A percentile compares a stretch with the other conserved stretches of the same genome.
phyloP scores from a whole-genome alignment of 2,113 vertebrate genomes.

The Gasterosteus aculeatus region DNA sequence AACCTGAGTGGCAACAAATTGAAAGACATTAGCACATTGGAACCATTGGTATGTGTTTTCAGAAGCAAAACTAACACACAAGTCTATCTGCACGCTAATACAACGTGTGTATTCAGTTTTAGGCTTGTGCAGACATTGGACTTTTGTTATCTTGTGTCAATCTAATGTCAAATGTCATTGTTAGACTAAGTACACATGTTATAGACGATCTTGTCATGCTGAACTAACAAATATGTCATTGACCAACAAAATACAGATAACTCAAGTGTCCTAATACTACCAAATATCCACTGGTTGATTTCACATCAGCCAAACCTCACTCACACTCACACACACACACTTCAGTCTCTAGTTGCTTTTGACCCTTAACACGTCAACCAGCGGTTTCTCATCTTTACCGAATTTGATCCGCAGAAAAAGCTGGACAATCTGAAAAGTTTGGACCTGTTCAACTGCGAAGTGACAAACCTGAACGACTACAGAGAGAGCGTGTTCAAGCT shows the following conservation, averaged over 20 bases:
- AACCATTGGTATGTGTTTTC: conserved; percentile 87
- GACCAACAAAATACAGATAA: background rate
- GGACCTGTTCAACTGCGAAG: conserved; percentile 95
- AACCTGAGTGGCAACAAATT: conserved; percentile 94
- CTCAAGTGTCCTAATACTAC: no score
- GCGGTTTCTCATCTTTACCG: background rate
- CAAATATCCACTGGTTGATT: background rate
- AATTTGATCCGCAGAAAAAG: conserved; percentile 85
- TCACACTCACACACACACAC: background rate
- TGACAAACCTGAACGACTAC: conserved; percentile 92
- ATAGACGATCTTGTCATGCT: background rate
- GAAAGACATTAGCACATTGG: conserved; percentile 94
- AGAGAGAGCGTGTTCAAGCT: conserved; percentile 92
- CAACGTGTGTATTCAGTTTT: background rate
- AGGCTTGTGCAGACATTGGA: background rate
- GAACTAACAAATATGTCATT: background rate
- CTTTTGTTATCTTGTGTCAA: background rate
- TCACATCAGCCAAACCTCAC: background rate
- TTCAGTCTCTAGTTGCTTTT: background rate
- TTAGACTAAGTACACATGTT: background rate
- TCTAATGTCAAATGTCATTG: background rate
- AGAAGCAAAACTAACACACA: background rate
- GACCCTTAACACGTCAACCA: background rate
- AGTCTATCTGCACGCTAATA: background rate
- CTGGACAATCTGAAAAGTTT: conserved; percentile 91